Percentiles rank a stretch among this genome's conserved stretches.
Conservation (phyloP, 2,113 vertebrate genomes). For the Noctilio leporinus region DNA sequence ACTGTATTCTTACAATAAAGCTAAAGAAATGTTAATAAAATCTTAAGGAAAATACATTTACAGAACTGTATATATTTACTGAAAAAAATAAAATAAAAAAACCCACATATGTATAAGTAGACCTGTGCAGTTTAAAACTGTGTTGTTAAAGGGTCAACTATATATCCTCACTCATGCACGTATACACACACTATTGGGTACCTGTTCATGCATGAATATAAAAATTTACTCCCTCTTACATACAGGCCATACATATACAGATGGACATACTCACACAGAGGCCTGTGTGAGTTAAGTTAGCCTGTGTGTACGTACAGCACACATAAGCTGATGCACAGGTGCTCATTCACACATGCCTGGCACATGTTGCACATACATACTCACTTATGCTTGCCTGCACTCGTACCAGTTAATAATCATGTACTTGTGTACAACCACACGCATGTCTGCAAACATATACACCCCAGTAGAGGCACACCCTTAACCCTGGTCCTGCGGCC, state of each 20-base stretch:
- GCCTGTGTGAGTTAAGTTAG: background rate
- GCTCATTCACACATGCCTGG: background rate
- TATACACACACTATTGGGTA: background rate
- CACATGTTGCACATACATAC: background rate
- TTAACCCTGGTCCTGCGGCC: slow-evolving; percentile 62
- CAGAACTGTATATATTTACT: background rate
- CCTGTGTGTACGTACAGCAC: background rate
- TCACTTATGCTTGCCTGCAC: background rate
- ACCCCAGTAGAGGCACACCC: background rate
- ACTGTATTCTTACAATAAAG: background rate
- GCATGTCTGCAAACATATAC: slow-evolving; percentile 2
- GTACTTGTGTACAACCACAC: background rate
- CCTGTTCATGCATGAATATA: background rate
- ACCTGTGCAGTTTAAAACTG: background rate
- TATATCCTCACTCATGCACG: background rate
- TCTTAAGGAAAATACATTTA: background rate
- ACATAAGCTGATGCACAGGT: slow-evolving; percentile 1
- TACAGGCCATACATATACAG: background rate
- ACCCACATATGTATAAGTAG: background rate
- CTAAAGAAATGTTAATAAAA: background rate
- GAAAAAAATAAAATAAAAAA: background rate
- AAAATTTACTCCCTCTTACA: background rate
- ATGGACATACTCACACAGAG: background rate
- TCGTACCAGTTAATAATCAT: slow-evolving; percentile 16
- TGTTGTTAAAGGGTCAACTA: background rate